Base-by-base conservation (phyloP, 1,140 invertebrate species). In the Cotesia glomerata region DNA sequence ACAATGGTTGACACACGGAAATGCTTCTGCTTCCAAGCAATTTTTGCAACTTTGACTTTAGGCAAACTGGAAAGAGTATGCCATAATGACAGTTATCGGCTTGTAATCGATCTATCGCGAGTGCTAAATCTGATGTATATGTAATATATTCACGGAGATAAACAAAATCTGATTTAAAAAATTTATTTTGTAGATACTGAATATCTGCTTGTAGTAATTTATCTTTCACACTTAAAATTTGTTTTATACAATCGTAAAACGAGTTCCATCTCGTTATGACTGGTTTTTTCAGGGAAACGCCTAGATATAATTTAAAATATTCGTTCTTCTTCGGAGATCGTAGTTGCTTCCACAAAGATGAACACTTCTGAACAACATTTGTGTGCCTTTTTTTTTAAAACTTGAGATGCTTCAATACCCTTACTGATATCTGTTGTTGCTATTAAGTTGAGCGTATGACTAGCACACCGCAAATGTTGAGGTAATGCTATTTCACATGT, bases 241-340 rank as follows among this genome's bases (percentile, higher is more conserved):
- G 64, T 16, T 54, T 70, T 11, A 68, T 45, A 49, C 69, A 56
- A 71, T 78, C 75, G 64, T 75, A 74, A 11, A 71, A 51, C 2
- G 70, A 74, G 49, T 74, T 78, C 76, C 75, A 76, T 39, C 75
- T 62, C 4, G 75, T 78, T 56, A 72, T 51, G 26, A 73, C 67
- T 3, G 66, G 72, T 63, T 54, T 66, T 52, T 49, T n/a, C 2
- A 65, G 3, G 16, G 63, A 13, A 14, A 49, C 4, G 3, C 63
- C 63, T 49, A 45, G 26, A 14, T 49, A 1, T 18, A 2, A 7
- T 65, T 65, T 49, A 5, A 65, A 36, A 34, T 13, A 7, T 49
- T 65, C 63, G 7, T 9, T 36, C 16, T 45, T 65, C 49, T 65
- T 65, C 11, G 39, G 63, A 3, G 63, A 49, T 7, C 63, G 63